Conservation (phyloP, 1,140 invertebrate species). For the Diuraphis noxia region DNA sequence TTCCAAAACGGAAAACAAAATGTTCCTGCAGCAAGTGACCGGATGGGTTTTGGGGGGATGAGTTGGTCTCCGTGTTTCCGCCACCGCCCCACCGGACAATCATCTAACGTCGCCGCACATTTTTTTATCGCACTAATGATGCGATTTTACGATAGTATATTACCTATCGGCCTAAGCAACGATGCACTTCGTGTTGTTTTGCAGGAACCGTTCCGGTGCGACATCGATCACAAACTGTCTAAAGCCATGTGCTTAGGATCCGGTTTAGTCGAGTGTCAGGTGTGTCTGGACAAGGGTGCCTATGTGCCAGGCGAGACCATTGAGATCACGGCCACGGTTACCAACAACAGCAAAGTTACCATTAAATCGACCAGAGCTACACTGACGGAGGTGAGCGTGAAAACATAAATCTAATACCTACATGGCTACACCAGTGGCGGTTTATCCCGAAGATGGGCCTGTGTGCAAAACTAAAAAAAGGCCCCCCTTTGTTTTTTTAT, state of each 20-base stretch:
- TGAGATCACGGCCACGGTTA: conserved; percentile 79
- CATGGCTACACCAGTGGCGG: too few species aligned
- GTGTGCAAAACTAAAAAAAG: too few species aligned
- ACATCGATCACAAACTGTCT: conserved; percentile 86
- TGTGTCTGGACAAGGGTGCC: conserved; percentile 85
- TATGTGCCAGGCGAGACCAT: conserved; percentile 93
- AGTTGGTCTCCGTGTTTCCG: too few species aligned
- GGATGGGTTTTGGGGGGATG: background rate
- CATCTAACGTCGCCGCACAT: background rate
- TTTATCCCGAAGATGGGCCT: too few species aligned
- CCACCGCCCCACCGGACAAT: background rate
- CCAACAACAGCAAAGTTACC: conserved; percentile 80
- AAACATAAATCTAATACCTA: too few species aligned
- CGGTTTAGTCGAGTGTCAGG: conserved; percentile 79
- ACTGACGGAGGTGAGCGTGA: conserved; percentile 71
- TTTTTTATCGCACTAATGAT: background rate
- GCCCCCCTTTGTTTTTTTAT: too few species aligned
- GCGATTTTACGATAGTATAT: background rate
- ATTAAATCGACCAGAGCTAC: conserved; percentile 76
- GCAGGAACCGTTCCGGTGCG: conserved; percentile 89
- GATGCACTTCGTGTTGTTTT: conserved; percentile 54
- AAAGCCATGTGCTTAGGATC: conserved; percentile 78
- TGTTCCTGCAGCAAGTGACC: too few species aligned
- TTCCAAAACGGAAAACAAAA: background rate
- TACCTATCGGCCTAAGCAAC: background rate